phyloP scores from a whole-genome alignment of 2,888 invertebrate species.

The Patella caerulea region DNA sequence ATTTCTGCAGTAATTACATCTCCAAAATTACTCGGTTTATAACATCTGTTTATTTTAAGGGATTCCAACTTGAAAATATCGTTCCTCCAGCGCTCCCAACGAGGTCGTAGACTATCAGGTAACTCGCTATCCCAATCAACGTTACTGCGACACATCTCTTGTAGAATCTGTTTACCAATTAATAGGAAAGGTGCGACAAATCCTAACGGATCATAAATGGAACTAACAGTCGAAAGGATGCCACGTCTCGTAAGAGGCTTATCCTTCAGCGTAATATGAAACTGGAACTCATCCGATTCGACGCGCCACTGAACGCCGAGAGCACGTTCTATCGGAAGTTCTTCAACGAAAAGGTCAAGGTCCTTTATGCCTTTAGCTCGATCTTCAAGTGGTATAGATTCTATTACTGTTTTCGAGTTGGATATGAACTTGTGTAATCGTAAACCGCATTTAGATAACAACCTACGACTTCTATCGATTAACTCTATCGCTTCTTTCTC shows the following conservation, averaged over 20 bases:
- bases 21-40: background rate
- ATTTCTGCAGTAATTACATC: background rate
- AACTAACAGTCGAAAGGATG: conserved; percentile 8
- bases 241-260: background rate
- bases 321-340: conserved; percentile 2
- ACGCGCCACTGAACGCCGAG: conserved; percentile 8
- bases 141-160: conserved; percentile 16
- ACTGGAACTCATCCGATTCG: background rate
- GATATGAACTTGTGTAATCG: conserved; percentile 42
- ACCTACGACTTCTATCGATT: too few relatives aligned
- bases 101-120: background rate
- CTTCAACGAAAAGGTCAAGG: conserved; percentile 14
- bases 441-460: conserved; percentile 27
- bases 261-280: background rate
- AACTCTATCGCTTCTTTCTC: too few relatives aligned
- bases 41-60: background rate
- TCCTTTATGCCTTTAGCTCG: conserved; percentile 27
- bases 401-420: conserved; percentile 40
- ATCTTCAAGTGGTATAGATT: conserved; percentile 33
- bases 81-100: conserved; percentile 9
- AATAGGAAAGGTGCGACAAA: conserved; percentile 22
- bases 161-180: conserved; percentile 25
- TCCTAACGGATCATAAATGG: conserved; percentile 26
- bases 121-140: conserved; percentile 21
- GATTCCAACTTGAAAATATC: background rate